Evolutionary conservation across 2,888 invertebrate species (phyloP).

Genomic region (Vanessa cardui): DNA sequence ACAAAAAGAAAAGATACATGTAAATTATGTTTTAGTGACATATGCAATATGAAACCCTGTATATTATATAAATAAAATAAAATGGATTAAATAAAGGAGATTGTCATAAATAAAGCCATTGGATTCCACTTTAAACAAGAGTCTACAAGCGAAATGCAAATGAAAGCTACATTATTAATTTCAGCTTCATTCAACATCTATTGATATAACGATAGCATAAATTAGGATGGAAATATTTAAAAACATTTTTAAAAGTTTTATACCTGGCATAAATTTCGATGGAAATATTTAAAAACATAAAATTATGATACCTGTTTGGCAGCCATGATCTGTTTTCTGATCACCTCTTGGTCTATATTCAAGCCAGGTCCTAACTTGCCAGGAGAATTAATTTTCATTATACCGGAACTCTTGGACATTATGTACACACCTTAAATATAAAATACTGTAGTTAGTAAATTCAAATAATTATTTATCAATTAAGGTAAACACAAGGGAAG

Average conservation of each 20-base stretch:
- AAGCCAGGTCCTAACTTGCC: conserved; percentile 79
- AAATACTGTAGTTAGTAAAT: neutral
- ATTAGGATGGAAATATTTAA: too few species aligned
- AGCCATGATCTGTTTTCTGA: conserved; percentile 77
- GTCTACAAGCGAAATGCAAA: too few species aligned
- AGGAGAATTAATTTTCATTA: conserved; percentile 87
- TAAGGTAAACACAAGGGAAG: too few species aligned
- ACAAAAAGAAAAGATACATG: conserved; percentile 25
- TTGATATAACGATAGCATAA: too few species aligned
- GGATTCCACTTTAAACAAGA: too few species aligned
- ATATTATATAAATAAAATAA: neutral
- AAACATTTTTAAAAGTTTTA: too few species aligned
- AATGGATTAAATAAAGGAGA: neutral
- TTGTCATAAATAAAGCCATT: too few species aligned
- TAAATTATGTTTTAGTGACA: neutral
- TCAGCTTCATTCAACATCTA: too few species aligned
- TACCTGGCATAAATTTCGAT: too few species aligned
- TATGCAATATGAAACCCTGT: neutral
- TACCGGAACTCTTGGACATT: conserved; percentile 89
- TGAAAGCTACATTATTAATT: too few species aligned
- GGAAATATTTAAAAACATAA: too few species aligned
- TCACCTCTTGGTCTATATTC: conserved; percentile 77
- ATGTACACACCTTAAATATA: conserved; percentile 85
- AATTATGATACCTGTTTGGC: conserved; percentile 71
- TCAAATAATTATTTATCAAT: neutral